phyloP scores from a whole-genome alignment of 37 sponge, comb jelly and placozoan genomes.

The Beroe forskalii region DNA sequence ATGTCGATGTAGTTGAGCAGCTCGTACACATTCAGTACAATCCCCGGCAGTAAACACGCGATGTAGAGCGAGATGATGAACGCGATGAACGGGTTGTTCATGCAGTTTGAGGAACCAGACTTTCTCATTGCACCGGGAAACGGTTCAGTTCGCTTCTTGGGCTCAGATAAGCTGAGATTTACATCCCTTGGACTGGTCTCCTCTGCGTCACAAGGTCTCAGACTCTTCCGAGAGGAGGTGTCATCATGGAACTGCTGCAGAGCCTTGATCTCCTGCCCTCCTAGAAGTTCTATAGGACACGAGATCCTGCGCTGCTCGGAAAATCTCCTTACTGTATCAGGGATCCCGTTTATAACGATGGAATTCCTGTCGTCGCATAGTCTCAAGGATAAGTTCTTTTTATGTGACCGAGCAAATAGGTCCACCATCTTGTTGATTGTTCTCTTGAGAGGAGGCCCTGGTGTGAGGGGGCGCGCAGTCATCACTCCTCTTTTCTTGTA shows the following conservation, averaged over 20 bases:
- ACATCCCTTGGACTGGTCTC: background rate
- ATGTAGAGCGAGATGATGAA: conserved; percentile 6
- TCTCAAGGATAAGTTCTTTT: too few species aligned
- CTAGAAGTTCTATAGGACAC: too few species aligned
- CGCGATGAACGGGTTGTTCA: background rate
- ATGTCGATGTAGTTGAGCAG: background rate
- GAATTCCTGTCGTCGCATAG: background rate
- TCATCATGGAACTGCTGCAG: background rate
- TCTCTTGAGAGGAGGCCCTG: background rate
- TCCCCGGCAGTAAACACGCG: background rate
- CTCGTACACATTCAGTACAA: background rate
- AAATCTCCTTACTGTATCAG: background rate
- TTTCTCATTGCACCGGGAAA: too few species aligned
- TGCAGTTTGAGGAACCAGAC: background rate
- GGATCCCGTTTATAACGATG: background rate
- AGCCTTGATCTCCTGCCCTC: background rate
- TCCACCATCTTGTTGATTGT: background rate
- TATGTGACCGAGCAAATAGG: background rate
- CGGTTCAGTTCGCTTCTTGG: background rate
- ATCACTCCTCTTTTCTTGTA: background rate
- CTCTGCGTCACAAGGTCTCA: background rate
- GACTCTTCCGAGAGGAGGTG: background rate
- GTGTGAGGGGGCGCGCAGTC: too few species aligned
- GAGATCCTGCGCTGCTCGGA: too few species aligned
- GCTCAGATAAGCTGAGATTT: background rate